phyloP scores from a whole-genome alignment of 2,888 invertebrate genomes.

The Lepidonotus clava region DNA sequence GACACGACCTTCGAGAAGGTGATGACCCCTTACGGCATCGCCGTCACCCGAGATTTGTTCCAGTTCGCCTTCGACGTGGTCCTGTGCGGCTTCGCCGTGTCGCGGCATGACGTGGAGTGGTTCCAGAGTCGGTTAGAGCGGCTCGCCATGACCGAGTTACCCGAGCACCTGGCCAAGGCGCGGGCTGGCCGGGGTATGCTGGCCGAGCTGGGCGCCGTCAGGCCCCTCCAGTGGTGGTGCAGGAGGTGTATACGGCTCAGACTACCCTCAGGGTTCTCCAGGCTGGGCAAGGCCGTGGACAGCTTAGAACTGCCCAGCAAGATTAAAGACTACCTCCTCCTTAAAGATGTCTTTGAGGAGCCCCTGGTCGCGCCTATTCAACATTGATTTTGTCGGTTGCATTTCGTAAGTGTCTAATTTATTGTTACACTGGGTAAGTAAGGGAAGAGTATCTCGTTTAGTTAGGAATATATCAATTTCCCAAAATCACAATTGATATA shows the following conservation, averaged over 20 bases:
- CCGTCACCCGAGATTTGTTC: conserved; percentile 35
- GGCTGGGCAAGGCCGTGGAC: background rate
- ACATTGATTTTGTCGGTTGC: too few species aligned
- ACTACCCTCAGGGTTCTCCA: background rate
- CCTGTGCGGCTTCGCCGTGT: conserved; percentile 6
- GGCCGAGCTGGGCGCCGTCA: background rate
- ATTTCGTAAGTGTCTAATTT: too few species aligned
- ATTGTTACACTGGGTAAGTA: too few species aligned
- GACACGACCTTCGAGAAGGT: conserved; percentile 47
- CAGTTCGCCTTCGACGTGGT: conserved; percentile 27
- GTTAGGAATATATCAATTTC: too few species aligned
- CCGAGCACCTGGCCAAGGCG: background rate
- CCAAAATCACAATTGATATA: too few species aligned
- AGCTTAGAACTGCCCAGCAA: conserved; percentile 1
- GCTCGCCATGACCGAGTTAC: conserved; percentile 20
- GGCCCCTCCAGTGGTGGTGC: conserved; percentile 41
- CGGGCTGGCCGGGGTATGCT: conserved; percentile 15
- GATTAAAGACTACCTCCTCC: conserved; percentile 34
- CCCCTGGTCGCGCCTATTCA: too few species aligned
- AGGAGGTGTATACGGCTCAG: background rate
- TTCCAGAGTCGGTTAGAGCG: conserved; percentile 45
- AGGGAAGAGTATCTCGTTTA: too few species aligned
- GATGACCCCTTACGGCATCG: conserved; percentile 41
- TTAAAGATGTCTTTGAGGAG: conserved; percentile 23
- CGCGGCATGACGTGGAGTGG: conserved; percentile 26